Percentiles rank a stretch among this genome's conserved stretches.
These are phyloP conservation scores for Polyploca ridens DNA, from an alignment of 2,888 invertebrate species.

Conservation along the genomic window DNA sequence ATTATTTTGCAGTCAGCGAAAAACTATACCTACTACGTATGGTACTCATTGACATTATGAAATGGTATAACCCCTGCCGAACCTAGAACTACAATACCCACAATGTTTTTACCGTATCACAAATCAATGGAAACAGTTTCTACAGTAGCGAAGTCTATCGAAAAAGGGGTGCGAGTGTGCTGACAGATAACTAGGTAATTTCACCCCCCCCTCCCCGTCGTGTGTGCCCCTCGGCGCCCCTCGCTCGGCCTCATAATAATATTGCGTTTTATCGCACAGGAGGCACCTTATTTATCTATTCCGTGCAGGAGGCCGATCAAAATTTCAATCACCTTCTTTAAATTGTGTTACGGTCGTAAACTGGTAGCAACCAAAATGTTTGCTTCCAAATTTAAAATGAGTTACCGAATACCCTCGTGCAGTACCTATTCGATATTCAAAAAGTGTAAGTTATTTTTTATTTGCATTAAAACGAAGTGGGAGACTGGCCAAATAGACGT, in stretches of 20 bases:
- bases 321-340: conserved; percentile 6
- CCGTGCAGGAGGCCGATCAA: not conserved
- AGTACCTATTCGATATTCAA: not conserved
- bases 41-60: too few relatives aligned
- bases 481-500: not conserved
- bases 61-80: too few relatives aligned
- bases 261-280: conserved; percentile 5
- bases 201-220: not conserved
- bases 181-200: conserved; percentile 17
- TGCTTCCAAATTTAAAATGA: not conserved
- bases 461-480: too few relatives aligned
- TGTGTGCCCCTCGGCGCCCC: not conserved
- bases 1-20: too few relatives aligned
- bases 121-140: not conserved
- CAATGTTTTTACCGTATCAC: not conserved
- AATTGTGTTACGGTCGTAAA: conserved; percentile 4
- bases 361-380: not conserved
- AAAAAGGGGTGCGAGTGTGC: conserved; percentile 16
- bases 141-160: conserved; percentile 6
- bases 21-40: too few relatives aligned
- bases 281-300: too few relatives aligned
- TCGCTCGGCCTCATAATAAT: conserved; percentile 3
- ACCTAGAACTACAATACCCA: too few relatives aligned
- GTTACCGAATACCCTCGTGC: not conserved
- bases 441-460: not conserved